phyloP scores from a whole-genome alignment of 2,113 vertebrate species.

The Cololabis saira region DNA sequence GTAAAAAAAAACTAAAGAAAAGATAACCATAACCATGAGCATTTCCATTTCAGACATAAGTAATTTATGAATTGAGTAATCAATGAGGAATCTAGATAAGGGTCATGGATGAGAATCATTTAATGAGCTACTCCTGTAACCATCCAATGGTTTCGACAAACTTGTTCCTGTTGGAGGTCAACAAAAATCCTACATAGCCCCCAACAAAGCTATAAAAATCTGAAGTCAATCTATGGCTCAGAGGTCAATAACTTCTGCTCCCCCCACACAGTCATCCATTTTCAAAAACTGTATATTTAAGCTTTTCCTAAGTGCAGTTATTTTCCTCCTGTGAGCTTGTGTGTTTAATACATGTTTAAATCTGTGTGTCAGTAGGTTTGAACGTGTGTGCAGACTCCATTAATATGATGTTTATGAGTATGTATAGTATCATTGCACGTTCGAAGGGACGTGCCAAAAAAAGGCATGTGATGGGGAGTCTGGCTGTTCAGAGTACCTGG shows the following conservation, averaged over 20 bases:
- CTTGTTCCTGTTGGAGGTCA: not conserved
- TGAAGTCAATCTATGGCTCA: not conserved
- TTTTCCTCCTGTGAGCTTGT: not conserved
- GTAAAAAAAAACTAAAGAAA: too few relatives aligned
- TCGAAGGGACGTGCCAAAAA: slow-evolving; percentile 70
- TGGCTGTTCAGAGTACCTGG: slow-evolving; percentile 83
- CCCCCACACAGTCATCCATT: not conserved
- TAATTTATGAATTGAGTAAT: too few relatives aligned
- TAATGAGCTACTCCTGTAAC: too few relatives aligned
- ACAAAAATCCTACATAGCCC: not conserved
- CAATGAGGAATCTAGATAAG: too few relatives aligned
- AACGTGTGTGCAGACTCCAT: not conserved
- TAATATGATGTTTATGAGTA: not conserved
- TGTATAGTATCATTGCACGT: slow-evolving; percentile 24
- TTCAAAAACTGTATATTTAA: not conserved
- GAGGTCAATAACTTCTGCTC: not conserved
- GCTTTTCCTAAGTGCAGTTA: not conserved
- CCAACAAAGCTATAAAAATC: not conserved
- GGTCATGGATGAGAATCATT: too few relatives aligned
- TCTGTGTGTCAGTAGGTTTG: not conserved
- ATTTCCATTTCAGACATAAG: too few relatives aligned
- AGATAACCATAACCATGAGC: too few relatives aligned
- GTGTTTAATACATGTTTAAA: not conserved
- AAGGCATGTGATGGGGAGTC: slow-evolving; percentile 31
- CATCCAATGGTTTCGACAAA: too few relatives aligned